Evolutionary conservation across 1,140 invertebrate species (phyloP).

Genomic region (Cydia pomonella): DNA sequence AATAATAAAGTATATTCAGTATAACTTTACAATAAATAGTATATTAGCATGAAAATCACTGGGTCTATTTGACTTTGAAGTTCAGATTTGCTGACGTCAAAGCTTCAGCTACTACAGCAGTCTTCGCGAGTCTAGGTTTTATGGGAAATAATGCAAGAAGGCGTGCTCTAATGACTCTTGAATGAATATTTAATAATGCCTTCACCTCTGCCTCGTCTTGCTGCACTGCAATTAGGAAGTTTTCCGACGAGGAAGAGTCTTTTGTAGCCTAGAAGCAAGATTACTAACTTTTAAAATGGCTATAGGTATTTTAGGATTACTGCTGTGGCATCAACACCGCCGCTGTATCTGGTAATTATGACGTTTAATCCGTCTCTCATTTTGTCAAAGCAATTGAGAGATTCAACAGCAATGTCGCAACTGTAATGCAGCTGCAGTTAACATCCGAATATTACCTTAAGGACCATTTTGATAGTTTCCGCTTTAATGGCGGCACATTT

Average conservation of each 20-base stretch:
- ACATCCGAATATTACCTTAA: no score
- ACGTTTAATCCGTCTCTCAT: no score
- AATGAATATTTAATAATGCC: slow-evolving; percentile 20
- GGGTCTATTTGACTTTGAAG: not conserved
- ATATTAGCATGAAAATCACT: not conserved
- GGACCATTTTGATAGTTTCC: no score
- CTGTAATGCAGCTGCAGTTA: no score
- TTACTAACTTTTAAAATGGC: not conserved
- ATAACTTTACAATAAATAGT: no score
- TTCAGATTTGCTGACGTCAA: slow-evolving; percentile 14
- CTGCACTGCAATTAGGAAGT: slow-evolving; percentile 16
- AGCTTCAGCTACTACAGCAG: slow-evolving; percentile 1
- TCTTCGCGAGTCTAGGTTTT: not conserved
- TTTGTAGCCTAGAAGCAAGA: not conserved
- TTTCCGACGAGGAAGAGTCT: slow-evolving; percentile 8
- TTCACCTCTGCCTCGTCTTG: not conserved
- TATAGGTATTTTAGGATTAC: not conserved
- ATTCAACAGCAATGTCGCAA: no score
- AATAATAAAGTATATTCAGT: no score
- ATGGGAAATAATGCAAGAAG: not conserved
- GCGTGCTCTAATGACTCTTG: slow-evolving; percentile 21
- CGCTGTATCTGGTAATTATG: no score
- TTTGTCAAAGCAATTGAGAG: no score
- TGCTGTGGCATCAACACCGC: no score
- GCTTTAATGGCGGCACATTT: not conserved